Base-by-base conservation (phyloP, 2,888 invertebrate genomes). In the Cantharis flavilabris region DNA sequence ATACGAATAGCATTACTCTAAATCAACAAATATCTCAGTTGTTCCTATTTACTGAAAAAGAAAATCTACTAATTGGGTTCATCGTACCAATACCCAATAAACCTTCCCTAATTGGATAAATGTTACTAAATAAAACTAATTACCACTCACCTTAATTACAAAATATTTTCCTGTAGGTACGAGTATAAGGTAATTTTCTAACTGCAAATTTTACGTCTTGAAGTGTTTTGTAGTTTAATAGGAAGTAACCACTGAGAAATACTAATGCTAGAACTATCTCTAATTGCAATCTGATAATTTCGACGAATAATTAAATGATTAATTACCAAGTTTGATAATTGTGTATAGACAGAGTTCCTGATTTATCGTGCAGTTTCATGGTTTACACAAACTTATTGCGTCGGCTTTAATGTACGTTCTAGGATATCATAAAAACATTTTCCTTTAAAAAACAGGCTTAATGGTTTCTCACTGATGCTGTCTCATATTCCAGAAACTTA, bases 141-240 rank as follows among this genome's bases (percentile, higher is more conserved):
- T 67, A 67, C 65, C 65, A 67, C 65, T 67, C 26, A 67, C 65
- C 65, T 67, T 67, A 67, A 67, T 67, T 67, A 26, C 23, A 23
- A 67, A 67, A 67, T 23, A 67, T 67, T 23, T 26, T n/a, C n/a
- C n/a, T n/a, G 49, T n/a, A 26, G 26, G 26, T 26, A n/a, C n/a
- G n/a, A n/a, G n/a, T n/a, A 26, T 26, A 49, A 49, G 49, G 49
- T n/a, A 49, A 49, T 49, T 49, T 49, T 49, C 7, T n/a, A 49
- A 49, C 33, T 33, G 13, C 13, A 33, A 13, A 13, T n/a, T 49
- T n/a, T n/a, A 49, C n/a, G 2, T 49, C n/a, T 49, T 49, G 9
- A n/a, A 49, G 49, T 49, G n/a, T 49, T 49, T 49, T 49, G 49
- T 49, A 49, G n/a, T 49, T 0, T 49, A 49, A 49, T 49, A 2